Conservation (phyloP, 2,888 invertebrate genomes). For the Oligia strigilis region DNA sequence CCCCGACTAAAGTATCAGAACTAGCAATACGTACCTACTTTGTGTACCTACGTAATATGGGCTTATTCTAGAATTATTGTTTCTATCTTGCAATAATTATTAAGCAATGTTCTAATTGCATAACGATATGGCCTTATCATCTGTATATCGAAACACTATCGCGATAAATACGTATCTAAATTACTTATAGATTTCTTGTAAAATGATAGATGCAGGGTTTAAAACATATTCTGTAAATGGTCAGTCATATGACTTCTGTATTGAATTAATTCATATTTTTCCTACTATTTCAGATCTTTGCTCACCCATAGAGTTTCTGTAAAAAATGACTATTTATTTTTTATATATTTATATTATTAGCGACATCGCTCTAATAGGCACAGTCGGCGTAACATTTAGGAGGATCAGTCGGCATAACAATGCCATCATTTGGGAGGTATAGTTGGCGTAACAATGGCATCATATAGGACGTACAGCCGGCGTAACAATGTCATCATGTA, state of each 20-base stretch:
- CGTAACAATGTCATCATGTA: too few relatives aligned
- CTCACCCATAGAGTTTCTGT: too few relatives aligned
- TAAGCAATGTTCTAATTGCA: slow-evolving; percentile 72
- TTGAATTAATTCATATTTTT: slow-evolving; percentile 22
- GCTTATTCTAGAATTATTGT: slow-evolving; percentile 61
- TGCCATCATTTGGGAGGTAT: too few relatives aligned
- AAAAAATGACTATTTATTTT: background rate
- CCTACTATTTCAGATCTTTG: background rate
- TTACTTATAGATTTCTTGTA: slow-evolving; percentile 61
- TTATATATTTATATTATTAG: background rate
- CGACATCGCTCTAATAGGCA: background rate
- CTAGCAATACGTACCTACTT: slow-evolving; percentile 5
- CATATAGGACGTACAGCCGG: too few relatives aligned
- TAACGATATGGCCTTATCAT: slow-evolving; percentile 69
- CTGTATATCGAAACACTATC: slow-evolving; percentile 67
- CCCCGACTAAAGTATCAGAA: background rate
- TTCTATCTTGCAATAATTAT: slow-evolving; percentile 41
- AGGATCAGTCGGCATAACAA: too few relatives aligned
- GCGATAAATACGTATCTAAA: slow-evolving; percentile 62
- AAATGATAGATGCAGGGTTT: slow-evolving; percentile 50
- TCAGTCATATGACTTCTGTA: slow-evolving; percentile 61
- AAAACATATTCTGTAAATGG: slow-evolving; percentile 24
- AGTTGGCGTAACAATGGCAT: too few relatives aligned
- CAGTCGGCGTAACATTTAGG: background rate
- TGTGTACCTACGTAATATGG: slow-evolving; percentile 32